Evolutionary conservation across 2,888 invertebrate species (phyloP), one percentile per base, ranked within the genome.

Genomic region (Tenthredo mesomela): DNA sequence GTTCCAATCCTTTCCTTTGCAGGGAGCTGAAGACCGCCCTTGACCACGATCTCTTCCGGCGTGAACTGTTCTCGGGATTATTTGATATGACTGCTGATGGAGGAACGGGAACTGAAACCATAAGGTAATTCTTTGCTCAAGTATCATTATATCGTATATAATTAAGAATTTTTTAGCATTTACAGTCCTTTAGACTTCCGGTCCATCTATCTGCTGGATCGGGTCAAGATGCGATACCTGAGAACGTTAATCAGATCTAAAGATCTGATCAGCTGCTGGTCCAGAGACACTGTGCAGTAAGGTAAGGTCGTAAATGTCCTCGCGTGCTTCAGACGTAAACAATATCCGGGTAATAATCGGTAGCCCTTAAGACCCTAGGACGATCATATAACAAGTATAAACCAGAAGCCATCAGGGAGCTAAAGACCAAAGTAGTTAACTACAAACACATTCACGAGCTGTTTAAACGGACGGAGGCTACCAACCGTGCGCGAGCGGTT

Each of bases 21-120:
- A 98, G 94, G 92, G 98, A 98, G 91, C 98, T 98, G 93, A 99
- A 99, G 0, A 99, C 98, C 0, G 98, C 98, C 82, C 98, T 95
- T 0, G 98, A 98, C 98, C 98, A 99, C 0, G 98, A 98, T 40
- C 98, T 95, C 92, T 98, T 98, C 85, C 98, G 94, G 91, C 98
- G 97, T 50, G 95, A 94, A 6, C 94, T 95, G 75, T 94, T 94
- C 92, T 95, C 95, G 88, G 94, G 93, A 89, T 94, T 94, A 85
- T 94, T 94, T 88, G 86, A 90, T 90, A 92, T 90, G 86, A 90
- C 89, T 21, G 93, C 92, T 84, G 93, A 90, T 85, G 93, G 90
- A 12, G 86, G 86, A 85, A 92, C 93, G 54, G 93, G 93, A n/a
- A 94, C 94, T 47, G 93, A 87, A 84, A 82, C 25, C 25, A 54